phyloP scores from a whole-genome alignment of 2,888 invertebrate species.

The Blastobasis lacticolella region DNA sequence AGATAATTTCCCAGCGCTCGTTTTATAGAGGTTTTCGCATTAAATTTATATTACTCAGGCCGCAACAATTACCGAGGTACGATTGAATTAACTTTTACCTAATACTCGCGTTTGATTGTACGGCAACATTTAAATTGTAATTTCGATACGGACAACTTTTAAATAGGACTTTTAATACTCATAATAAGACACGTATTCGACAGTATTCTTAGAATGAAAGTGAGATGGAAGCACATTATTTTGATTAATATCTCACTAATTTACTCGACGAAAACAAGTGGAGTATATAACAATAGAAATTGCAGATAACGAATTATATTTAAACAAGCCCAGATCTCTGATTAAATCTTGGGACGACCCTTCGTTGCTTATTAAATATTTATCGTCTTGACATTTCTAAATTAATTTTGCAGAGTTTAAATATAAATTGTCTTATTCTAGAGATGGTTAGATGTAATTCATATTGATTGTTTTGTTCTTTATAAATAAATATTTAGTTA shows the following conservation, averaged over 20 bases:
- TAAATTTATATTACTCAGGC: slow-evolving; percentile 37
- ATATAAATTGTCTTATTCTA: neutral
- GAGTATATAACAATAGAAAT: neutral
- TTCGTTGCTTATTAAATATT: slow-evolving; percentile 33
- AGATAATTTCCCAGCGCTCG: slow-evolving; percentile 47
- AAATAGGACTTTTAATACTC: neutral
- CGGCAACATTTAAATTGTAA: neutral
- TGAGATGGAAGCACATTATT: neutral
- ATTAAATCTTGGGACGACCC: slow-evolving; percentile 32
- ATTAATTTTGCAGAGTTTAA: slow-evolving; percentile 24
- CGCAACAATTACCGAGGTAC: slow-evolving; percentile 12
- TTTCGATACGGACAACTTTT: neutral
- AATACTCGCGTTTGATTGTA: neutral
- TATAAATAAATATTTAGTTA: neutral
- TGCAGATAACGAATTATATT: slow-evolving; percentile 13
- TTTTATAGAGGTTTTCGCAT: slow-evolving; percentile 39
- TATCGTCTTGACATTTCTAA: slow-evolving; percentile 27
- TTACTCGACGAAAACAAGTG: neutral
- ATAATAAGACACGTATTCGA: neutral
- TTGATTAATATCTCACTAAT: no score
- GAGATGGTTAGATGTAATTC: neutral
- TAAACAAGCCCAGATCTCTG: slow-evolving; percentile 20
- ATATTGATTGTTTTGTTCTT: neutral
- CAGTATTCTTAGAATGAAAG: neutral
- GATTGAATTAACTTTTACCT: neutral